Percentiles rank a stretch among this genome's conserved stretches.
phyloP scores from a whole-genome alignment of 1,140 invertebrate genomes.

The Arctopsyche grandis region DNA sequence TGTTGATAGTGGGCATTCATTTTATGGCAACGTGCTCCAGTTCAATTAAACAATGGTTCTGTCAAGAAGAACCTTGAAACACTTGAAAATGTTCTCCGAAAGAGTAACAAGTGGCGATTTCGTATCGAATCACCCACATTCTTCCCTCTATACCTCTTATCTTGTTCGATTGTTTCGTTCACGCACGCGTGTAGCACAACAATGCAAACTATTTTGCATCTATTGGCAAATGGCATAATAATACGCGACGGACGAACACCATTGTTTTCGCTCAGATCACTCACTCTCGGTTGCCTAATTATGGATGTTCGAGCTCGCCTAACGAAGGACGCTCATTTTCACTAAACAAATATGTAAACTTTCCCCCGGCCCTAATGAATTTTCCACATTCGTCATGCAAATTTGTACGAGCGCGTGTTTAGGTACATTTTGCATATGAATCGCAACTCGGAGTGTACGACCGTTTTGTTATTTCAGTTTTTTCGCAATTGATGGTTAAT shows the following conservation, averaged over 20 bases:
- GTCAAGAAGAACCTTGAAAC: background rate
- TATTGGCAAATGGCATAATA: slow-evolving; percentile 31
- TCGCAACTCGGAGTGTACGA: too few species aligned
- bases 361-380: background rate
- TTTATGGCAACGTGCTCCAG: background rate
- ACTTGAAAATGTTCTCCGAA: background rate
- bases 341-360: too few species aligned
- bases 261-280: slow-evolving; percentile 24
- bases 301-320: slow-evolving; percentile 14
- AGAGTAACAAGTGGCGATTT: background rate
- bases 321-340: slow-evolving; percentile 6
- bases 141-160: background rate
- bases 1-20: background rate
- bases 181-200: slow-evolving; percentile 11
- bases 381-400: background rate
- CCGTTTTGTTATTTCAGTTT: too few species aligned
- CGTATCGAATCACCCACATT: too few species aligned
- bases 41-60: slow-evolving; percentile 9
- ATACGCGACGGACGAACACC: background rate
- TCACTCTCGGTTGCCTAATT: slow-evolving; percentile 25
- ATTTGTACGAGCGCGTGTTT: background rate
- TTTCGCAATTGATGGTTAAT: background rate
- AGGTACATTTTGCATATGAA: background rate
- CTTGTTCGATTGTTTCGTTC: slow-evolving; percentile 28
- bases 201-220: slow-evolving; percentile 34